Evolutionary conservation across 2,113 vertebrate genomes (phyloP).

Genomic region (Chiloscyllium plagiosum): DNA sequence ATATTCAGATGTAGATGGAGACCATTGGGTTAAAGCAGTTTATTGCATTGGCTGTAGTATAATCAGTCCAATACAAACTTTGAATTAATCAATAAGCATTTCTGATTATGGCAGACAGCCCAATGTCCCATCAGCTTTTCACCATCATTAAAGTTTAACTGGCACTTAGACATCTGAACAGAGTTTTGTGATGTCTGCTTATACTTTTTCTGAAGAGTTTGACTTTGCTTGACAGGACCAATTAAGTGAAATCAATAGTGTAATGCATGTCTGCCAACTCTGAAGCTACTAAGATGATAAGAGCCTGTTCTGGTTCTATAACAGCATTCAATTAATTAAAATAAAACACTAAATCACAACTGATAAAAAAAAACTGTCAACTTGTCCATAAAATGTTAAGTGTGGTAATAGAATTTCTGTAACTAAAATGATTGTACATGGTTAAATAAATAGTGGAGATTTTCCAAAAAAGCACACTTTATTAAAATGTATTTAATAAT

Average conservation of each 20-base stretch:
- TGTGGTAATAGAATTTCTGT: neutral
- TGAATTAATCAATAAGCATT: neutral
- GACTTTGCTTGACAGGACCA: neutral
- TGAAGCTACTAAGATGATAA: no score
- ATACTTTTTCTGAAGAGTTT: neutral
- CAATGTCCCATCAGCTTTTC: neutral
- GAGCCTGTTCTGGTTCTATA: neutral
- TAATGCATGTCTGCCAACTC: neutral
- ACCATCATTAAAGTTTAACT: constrained; percentile 22
- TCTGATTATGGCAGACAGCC: neutral
- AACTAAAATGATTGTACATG: neutral
- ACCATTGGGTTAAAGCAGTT: neutral
- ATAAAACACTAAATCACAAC: neutral
- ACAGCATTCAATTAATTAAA: neutral
- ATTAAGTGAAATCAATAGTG: neutral
- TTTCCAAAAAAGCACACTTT: neutral
- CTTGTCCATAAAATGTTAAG: neutral
- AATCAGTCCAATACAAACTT: neutral
- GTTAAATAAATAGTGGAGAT: neutral
- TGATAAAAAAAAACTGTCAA: neutral
- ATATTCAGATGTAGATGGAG: neutral
- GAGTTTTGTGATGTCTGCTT: neutral
- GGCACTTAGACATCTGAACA: neutral
- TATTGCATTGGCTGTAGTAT: neutral
- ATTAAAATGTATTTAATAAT: no score